Conservation (phyloP, 2,888 invertebrate genomes). For the Scelioninae gen. 1 region DNA sequence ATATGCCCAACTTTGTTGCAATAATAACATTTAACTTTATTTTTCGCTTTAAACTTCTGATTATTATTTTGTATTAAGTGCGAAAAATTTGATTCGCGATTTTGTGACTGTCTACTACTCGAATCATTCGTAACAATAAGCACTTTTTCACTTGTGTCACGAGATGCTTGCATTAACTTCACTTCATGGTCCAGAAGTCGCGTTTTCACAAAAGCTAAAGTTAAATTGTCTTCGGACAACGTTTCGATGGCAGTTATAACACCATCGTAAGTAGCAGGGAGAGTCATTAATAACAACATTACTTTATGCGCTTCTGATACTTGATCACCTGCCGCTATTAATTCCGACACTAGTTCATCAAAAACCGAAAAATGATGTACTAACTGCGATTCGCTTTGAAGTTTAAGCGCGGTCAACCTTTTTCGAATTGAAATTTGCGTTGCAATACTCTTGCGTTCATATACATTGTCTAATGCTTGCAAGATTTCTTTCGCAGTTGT, state of each 20-base stretch:
- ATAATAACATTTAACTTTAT: neutral
- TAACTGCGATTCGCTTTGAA: constrained; percentile 64
- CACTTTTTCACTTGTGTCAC: constrained; percentile 75
- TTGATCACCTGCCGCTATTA: constrained; percentile 78
- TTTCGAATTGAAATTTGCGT: constrained; percentile 62
- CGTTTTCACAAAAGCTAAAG: constrained; percentile 79
- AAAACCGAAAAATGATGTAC: constrained; percentile 77
- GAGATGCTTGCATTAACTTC: constrained; percentile 60
- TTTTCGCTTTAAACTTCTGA: neutral
- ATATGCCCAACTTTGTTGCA: constrained; percentile 36
- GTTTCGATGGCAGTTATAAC: constrained; percentile 81
- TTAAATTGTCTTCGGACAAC: constrained; percentile 77
- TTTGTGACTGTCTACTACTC: too few species aligned
- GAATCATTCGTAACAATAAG: neutral
- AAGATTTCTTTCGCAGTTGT: constrained; percentile 65
- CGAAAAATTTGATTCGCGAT: too few species aligned
- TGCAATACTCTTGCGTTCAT: constrained; percentile 72
- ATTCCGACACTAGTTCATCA: constrained; percentile 78
- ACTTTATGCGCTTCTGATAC: constrained; percentile 80
- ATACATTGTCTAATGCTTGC: constrained; percentile 62
- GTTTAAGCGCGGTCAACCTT: constrained; percentile 68
- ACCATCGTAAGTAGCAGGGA: constrained; percentile 79
- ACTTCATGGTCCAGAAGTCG: constrained; percentile 70
- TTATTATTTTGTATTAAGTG: too few species aligned
- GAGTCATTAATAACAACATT: constrained; percentile 78